Conservation (phyloP, 2,888 invertebrate genomes). For the Empis stercorea region DNA sequence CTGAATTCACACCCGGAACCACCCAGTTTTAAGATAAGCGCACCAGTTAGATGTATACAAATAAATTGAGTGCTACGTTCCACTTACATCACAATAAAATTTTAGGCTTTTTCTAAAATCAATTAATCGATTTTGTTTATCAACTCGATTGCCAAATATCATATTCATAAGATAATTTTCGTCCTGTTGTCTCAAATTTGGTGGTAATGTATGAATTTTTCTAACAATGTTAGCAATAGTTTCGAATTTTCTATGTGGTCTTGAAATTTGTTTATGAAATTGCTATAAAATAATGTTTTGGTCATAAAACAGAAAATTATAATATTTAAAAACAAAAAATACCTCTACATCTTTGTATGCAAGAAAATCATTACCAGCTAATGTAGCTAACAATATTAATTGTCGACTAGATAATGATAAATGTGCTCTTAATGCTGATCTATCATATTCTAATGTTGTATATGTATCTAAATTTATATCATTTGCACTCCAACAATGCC, state of each 20-base stretch:
- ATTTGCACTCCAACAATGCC: conserved; percentile 6
- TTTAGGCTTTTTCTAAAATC: neutral
- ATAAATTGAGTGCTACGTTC: too few relatives aligned
- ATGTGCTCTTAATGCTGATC: conserved; percentile 1
- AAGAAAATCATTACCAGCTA: conserved; percentile 10
- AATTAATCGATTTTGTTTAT: neutral
- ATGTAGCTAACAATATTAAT: conserved; percentile 8
- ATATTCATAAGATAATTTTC: neutral
- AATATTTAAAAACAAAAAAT: too few relatives aligned
- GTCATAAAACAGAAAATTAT: neutral
- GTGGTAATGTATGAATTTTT: neutral
- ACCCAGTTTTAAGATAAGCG: too few relatives aligned
- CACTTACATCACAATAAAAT: conserved; percentile 1
- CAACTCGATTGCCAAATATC: neutral
- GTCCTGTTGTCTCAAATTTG: neutral
- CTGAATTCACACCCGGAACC: too few relatives aligned
- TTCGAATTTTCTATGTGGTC: neutral
- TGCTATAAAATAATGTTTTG: neutral
- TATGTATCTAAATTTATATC: conserved; percentile 3
- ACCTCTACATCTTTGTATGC: conserved; percentile 4
- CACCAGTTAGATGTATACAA: too few relatives aligned
- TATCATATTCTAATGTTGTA: conserved; percentile 6
- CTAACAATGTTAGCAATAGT: neutral
- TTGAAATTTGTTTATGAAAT: neutral
- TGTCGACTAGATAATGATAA: conserved; percentile 5